These are phyloP conservation scores for Fissipunctia ypsillon DNA, from an alignment of 2,888 invertebrate species.

Conservation along the genomic window DNA sequence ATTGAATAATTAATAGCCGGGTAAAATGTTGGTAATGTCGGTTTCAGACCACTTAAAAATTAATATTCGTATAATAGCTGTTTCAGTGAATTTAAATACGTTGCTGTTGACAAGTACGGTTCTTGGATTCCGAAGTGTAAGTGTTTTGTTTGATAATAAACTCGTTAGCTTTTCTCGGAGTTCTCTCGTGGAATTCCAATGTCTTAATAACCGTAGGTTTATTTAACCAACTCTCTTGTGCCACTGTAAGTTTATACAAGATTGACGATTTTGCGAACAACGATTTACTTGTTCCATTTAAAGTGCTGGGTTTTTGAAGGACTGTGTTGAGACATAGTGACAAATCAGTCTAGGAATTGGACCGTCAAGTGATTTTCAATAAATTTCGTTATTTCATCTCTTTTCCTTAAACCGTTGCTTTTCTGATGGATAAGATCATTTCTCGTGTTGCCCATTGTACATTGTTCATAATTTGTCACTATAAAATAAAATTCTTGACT, in stretches of 20 bases:
- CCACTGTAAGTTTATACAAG: neutral
- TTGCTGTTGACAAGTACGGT: constrained; percentile 3
- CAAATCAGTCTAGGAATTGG: neutral
- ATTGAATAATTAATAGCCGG: constrained; percentile 50
- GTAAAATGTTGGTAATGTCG: constrained; percentile 31
- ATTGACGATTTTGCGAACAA: neutral
- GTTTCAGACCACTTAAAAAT: constrained; percentile 20
- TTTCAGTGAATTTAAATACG: constrained; percentile 34
- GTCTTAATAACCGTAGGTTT: neutral
- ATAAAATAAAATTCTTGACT: neutral
- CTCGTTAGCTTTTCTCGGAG: constrained; percentile 9
- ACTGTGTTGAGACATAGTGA: neutral
- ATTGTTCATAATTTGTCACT: neutral
- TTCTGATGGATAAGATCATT: neutral
- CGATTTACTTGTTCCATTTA: neutral
- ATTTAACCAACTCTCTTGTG: neutral
- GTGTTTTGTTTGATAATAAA: constrained; percentile 23
- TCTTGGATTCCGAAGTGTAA: constrained; percentile 16
- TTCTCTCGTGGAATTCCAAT: constrained; percentile 10
- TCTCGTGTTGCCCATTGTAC: neutral
- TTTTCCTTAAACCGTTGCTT: neutral
- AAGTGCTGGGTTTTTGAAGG: neutral
- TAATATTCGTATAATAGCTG: constrained; percentile 22
- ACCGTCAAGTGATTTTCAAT: neutral
- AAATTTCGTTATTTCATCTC: neutral